A percentile compares a stretch with the other conserved stretches of the same genome.
Evolutionary conservation across 2,888 invertebrate species (phyloP).

Genomic region (Anaspis maculata): DNA sequence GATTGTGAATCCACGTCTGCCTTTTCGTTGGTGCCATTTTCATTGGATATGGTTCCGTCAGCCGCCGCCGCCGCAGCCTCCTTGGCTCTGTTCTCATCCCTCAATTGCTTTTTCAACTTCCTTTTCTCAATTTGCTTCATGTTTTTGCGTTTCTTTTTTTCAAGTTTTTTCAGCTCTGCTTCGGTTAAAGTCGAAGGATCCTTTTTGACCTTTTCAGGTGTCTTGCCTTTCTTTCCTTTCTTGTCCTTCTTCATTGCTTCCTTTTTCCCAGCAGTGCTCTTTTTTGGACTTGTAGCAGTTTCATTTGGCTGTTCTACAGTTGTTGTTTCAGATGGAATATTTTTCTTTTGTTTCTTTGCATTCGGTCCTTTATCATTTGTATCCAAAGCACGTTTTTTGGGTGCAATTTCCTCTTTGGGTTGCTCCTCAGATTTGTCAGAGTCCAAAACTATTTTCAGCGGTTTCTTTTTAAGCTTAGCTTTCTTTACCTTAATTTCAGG

Average conservation of each 20-base stretch:
- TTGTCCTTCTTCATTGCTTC: constrained; percentile 3
- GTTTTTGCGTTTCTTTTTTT: constrained; percentile 28
- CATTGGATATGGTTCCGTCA: too few relatives aligned
- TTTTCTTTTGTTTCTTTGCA: constrained; percentile 1
- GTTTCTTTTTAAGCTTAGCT: not conserved
- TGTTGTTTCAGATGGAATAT: not conserved
- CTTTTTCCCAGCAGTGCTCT: constrained; percentile 2
- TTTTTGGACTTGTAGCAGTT: constrained; percentile 6
- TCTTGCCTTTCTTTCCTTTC: constrained; percentile 1
- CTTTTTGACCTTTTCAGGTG: constrained; percentile 1
- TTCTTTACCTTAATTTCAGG: constrained; percentile 5
- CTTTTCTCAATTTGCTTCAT: constrained; percentile 13
- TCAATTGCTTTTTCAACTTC: constrained; percentile 25
- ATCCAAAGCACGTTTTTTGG: not conserved
- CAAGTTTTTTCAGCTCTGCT: constrained; percentile 24
- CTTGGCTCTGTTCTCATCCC: constrained; percentile 29
- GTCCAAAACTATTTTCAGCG: not conserved
- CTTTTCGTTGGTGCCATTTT: constrained; percentile 1
- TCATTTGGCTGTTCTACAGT: constrained; percentile 6
- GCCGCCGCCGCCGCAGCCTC: too few relatives aligned
- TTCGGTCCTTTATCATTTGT: not conserved
- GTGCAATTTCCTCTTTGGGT: constrained; percentile 5
- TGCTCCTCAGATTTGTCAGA: not conserved
- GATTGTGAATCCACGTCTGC: not conserved
- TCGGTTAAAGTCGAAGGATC: constrained; percentile 11